phyloP scores from a whole-genome alignment of 2,888 invertebrate species.

The Orgyia antiqua region DNA sequence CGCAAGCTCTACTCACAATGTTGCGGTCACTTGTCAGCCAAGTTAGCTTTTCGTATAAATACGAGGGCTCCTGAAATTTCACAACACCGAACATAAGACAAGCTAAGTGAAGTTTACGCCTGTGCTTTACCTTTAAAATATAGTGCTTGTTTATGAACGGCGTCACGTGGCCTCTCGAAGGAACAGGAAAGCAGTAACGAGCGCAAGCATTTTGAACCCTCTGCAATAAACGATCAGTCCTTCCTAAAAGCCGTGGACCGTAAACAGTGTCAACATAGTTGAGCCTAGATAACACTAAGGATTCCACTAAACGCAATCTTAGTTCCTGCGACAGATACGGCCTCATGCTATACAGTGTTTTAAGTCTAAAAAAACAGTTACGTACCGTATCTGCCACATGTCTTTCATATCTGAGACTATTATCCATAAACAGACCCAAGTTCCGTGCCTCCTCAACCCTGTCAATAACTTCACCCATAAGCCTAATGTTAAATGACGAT shows the following conservation, averaged over 20 bases:
- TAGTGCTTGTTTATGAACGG: not conserved
- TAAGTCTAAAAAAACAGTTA: not conserved
- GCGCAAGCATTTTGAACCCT: not conserved
- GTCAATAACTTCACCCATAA: not conserved
- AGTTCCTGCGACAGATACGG: not conserved
- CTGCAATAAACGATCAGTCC: not conserved
- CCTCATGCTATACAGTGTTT: not conserved
- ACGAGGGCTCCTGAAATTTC: not conserved
- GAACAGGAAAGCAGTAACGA: not conserved
- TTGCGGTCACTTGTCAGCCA: no score
- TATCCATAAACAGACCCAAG: not conserved
- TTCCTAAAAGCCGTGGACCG: not conserved
- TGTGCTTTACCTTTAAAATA: not conserved
- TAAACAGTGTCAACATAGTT: not conserved
- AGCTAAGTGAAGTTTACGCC: not conserved
- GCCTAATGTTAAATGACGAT: not conserved
- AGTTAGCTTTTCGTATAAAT: not conserved
- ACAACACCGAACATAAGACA: not conserved
- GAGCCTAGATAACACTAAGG: not conserved
- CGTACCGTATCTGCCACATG: not conserved
- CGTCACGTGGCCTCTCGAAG: not conserved
- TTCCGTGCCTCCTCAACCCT: not conserved
- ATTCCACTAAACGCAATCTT: not conserved
- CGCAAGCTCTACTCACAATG: no score
- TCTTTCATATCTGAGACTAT: not conserved